Base-by-base conservation (phyloP, 2,888 invertebrate genomes). In the Drosophila acutilabella region DNA sequence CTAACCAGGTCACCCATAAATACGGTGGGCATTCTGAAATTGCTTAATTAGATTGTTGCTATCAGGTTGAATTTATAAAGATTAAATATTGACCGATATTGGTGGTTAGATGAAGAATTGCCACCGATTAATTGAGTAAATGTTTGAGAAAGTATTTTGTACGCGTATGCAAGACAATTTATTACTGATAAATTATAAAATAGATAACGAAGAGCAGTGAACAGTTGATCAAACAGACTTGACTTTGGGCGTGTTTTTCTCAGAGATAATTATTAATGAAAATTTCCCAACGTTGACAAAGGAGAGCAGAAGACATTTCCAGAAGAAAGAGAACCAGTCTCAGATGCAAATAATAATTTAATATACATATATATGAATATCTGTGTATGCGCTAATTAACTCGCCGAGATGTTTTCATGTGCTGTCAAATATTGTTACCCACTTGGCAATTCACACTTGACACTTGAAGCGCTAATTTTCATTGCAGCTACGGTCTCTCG, bases 381-480 rank as follows among this genome's bases (percentile, higher is more conserved):
- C 42, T 38, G 66, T 60, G 7, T 26, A 30, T 30, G 61, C 88
- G 82, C 82, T 88, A 83, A 83, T 83, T 83, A 66, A 64, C 50
- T 69, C 50, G 68, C 72, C 45, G 50, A 85, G 77, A 75, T 83
- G 88, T 87, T 87, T 85, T 83, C 85, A 79, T 70, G 61, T 36
- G 80, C 72, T 75, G 80, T 70, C 82, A 74, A 78, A 75, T 77
- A 69, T 85, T 80, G 78, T 88, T 83, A 75, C 85, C 80, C 80
- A 75, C 64, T 85, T 85, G 80, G 64, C 88, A 88, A 83, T 83
- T 83, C 88, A 85, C 83, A 83, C 83, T 85, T 88, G 85, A 81
- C 88, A 80, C 85, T 71, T 81, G 72, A 69, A 54, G 70, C 82
- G 82, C 81, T 82, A 83, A 87, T 87, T 83, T 87, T 68, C 74